Base-by-base conservation (phyloP, 2,888 invertebrate species). In the Synanthedon andrenaeformis region DNA sequence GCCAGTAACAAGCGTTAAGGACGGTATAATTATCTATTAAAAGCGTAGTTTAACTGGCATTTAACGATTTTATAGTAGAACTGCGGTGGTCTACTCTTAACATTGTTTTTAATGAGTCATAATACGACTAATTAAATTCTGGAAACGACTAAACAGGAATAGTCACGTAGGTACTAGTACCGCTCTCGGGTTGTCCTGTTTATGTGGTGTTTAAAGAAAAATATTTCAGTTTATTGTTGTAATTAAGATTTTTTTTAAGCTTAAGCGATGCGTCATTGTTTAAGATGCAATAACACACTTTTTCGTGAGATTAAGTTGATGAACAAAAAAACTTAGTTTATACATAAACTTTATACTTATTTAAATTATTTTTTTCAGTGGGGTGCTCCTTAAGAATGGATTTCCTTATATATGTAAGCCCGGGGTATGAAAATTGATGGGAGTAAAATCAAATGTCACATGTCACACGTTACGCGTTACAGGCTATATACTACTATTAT, bases 101-200 rank as follows among this genome's bases (percentile, higher is more conserved):
- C 85, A 83, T 84, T 86, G 85, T 86, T 76, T 82, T 85, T 86
- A 84, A 86, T 83, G 82, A 78, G 71, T 75, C 69, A 78, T 79
- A 79, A 77, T 75, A 81, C 70, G 78, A 51, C 74, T 72, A 81
- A 81, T 86, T 85, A 85, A 85, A 82, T 72, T 69, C 69, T 69
- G 64, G 64, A 74, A 23, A 79, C 73, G 71, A 70, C 70, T 60
- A 62, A 59, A 60, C 62, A 57, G 66, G 62, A 63, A 65, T 59
- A 63, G 64, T 63, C 63, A 64, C 63, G 62, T 23, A 23, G 23
- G 23, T 53, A n/a, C n/a, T n/a, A n/a, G n/a, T n/a, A 49, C 19
- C 4, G 49, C 52, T 45, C 51, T 48, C 42, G 41, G 48, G 13
- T 28, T 42, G 49, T n/a, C 45, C n/a, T n/a, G 13, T n/a, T 45